Evolutionary conservation across 1,140 invertebrate genomes (phyloP).

Genomic region (Drosophila ananassae): DNA sequence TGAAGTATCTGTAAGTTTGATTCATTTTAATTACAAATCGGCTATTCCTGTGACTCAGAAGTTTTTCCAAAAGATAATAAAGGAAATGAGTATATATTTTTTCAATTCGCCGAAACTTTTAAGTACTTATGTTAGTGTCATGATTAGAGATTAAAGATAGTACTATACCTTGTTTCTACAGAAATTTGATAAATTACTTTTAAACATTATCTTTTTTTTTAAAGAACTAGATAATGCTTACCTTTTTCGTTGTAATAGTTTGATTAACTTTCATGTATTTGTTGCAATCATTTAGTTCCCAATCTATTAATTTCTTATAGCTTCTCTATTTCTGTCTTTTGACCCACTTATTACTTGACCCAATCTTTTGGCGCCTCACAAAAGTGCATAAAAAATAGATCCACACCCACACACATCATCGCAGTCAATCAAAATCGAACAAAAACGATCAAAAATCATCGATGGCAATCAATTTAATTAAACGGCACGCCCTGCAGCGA

Average conservation of each 20-base stretch:
- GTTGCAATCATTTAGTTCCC: background rate
- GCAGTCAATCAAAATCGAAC: slow-evolving; percentile 67
- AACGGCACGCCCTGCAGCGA: slow-evolving; percentile 18
- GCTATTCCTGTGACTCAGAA: no score
- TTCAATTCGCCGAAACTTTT: background rate
- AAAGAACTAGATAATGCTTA: background rate
- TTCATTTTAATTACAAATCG: background rate
- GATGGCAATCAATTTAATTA: slow-evolving; percentile 49
- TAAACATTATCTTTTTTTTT: background rate
- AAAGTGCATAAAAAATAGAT: slow-evolving; percentile 59
- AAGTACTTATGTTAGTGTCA: background rate
- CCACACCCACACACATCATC: slow-evolving; percentile 12
- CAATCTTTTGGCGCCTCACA: slow-evolving; percentile 69
- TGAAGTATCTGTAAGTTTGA: slow-evolving; percentile 1
- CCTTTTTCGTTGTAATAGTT: background rate
- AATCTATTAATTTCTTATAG: background rate
- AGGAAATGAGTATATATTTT: background rate
- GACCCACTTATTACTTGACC: slow-evolving; percentile 43
- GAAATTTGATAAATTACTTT: background rate
- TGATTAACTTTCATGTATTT: background rate
- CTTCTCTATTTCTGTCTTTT: slow-evolving; percentile 7
- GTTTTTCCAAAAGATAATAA: background rate
- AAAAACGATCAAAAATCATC: slow-evolving; percentile 35
- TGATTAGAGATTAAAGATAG: background rate
- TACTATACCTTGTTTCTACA: background rate